Conservation (phyloP, 2,797 vertebrate species). For the Chrysocyon brachyurus region DNA sequence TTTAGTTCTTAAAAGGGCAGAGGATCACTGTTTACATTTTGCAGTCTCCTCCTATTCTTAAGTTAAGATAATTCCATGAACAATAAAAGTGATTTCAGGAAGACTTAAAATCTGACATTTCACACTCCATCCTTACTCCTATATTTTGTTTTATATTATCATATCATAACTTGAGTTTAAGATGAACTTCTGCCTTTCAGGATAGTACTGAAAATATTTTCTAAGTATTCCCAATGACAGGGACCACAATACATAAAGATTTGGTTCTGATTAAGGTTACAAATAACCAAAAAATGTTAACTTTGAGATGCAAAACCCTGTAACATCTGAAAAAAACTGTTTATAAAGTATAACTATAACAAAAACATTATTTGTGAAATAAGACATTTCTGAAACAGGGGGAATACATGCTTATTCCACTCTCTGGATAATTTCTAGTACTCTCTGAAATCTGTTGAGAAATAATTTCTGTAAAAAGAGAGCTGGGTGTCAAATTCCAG, state of each 20-base stretch:
- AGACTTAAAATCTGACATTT: constrained; percentile 51
- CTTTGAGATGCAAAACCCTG: constrained; percentile 66
- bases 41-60: background rate
- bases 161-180: constrained; percentile 62
- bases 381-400: constrained; percentile 74
- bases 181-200: constrained; percentile 70
- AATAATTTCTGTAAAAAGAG: constrained; percentile 69
- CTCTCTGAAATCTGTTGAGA: constrained; percentile 73
- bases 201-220: constrained; percentile 70
- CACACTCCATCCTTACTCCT: background rate
- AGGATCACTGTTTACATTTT: background rate
- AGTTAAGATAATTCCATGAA: constrained; percentile 54
- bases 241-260: constrained; percentile 60
- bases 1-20: constrained; percentile 25
- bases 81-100: constrained; percentile 31
- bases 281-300: constrained; percentile 74
- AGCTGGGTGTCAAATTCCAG: constrained; percentile 71
- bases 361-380: constrained; percentile 72
- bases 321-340: constrained; percentile 68
- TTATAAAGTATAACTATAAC: constrained; percentile 68
- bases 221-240: constrained; percentile 71
- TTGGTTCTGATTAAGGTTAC: constrained; percentile 63
- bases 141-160: constrained; percentile 66
- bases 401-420: constrained; percentile 78
- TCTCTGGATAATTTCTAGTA: constrained; percentile 56